A percentile compares a stretch with the other conserved stretches of the same genome.
These are phyloP conservation scores for Xestia c-nigrum DNA, from an alignment of 2,888 invertebrate species.

Conservation along the genomic window DNA sequence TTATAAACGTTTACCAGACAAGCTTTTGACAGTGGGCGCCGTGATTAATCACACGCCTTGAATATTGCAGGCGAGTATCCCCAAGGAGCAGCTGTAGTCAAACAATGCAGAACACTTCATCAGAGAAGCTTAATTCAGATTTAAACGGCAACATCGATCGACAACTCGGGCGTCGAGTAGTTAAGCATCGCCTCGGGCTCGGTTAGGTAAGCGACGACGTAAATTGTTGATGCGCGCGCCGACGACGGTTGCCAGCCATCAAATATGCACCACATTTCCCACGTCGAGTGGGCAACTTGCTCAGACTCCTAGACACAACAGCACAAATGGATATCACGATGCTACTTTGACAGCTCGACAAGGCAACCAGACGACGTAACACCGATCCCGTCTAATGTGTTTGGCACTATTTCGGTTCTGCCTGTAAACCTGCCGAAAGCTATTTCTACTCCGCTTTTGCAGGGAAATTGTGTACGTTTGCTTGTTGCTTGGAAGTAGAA, in stretches of 20 bases:
- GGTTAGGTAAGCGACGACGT: conserved; percentile 78
- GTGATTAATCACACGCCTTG: conserved; percentile 64
- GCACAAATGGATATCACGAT: conserved; percentile 76
- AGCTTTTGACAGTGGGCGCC: conserved; percentile 58
- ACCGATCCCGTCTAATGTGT: conserved; percentile 59
- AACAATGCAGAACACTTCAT: conserved; percentile 73
- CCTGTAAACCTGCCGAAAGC: conserved; percentile 27
- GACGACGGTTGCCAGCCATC: conserved; percentile 75
- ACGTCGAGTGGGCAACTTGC: conserved; percentile 72
- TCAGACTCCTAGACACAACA: conserved; percentile 68
- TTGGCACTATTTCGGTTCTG: conserved; percentile 63
- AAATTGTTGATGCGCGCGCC: conserved; percentile 83
- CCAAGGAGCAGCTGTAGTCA: conserved; percentile 66
- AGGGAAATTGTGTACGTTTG: conserved; percentile 6
- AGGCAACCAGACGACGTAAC: conserved; percentile 69
- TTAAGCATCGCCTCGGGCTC: conserved; percentile 77
- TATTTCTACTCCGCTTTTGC: conserved; percentile 21
- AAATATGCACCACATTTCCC: conserved; percentile 85
- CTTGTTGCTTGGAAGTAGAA: neutral
- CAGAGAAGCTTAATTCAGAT: conserved; percentile 76
- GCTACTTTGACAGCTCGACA: conserved; percentile 74
- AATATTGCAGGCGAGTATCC: conserved; percentile 66
- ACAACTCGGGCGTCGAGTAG: conserved; percentile 72
- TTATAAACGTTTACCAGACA: conserved; percentile 67
- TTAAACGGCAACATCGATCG: conserved; percentile 79